These are phyloP conservation scores for Augiades crinisus DNA, from an alignment of 2,888 invertebrate species.

Conservation along the genomic window DNA sequence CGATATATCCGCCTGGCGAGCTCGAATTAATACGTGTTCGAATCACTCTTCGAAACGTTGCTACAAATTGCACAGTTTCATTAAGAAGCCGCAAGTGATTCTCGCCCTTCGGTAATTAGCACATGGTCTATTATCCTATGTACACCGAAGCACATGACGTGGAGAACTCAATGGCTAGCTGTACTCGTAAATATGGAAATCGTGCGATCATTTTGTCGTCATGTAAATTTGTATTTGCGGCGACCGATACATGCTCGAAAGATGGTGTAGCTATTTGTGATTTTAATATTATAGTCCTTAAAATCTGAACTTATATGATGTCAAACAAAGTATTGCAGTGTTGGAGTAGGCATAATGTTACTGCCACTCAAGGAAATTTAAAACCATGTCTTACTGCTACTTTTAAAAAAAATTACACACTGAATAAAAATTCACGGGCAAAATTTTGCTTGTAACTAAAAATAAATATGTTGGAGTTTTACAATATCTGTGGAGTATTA, in stretches of 20 bases:
- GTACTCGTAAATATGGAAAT: slow-evolving; percentile 35
- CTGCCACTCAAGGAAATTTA: no score
- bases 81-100: slow-evolving; percentile 6
- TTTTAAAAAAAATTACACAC: no score
- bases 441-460: no score
- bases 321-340: no score
- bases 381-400: no score
- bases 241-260: neutral
- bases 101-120: neutral
- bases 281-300: no score
- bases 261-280: no score
- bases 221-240: slow-evolving; percentile 30
- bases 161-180: neutral
- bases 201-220: slow-evolving; percentile 34
- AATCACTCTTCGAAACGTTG: slow-evolving; percentile 22
- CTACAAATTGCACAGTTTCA: slow-evolving; percentile 1
- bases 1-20: slow-evolving; percentile 37
- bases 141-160: neutral
- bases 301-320: no score
- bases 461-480: no score
- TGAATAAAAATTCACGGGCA: no score
- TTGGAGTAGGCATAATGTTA: no score
- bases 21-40: slow-evolving; percentile 37
- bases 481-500: no score
- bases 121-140: slow-evolving; percentile 8